Evolutionary conservation across 2,797 vertebrate species (phyloP), one percentile per base, ranked within the genome.

Genomic region (Hoplostethus mediterraneus): DNA sequence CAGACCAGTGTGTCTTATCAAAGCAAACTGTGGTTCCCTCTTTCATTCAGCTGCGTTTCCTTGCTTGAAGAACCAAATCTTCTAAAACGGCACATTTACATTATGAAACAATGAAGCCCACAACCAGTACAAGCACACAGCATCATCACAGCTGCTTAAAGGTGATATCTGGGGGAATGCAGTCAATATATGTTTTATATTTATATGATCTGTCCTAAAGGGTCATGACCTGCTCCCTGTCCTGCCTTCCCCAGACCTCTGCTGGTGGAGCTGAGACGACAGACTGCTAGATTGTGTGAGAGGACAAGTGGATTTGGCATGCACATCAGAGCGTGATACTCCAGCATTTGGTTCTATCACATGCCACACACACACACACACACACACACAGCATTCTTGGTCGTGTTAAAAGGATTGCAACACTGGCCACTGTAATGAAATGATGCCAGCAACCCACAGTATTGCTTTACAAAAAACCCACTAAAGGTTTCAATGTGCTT

Each of bases 281-380:
- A 84, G 88, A 83, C 86, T 87, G 85, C 79, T 85, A 73, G 89
- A 76, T 84, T 91, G 87, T 92, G 90, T 89, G 88, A 93, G 89
- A 89, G 86, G 87, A 93, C 92, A 91, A 91, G 89, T 86, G 89
- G 93, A 93, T 94, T 93, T 91, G 89, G 79, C 90, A 92, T 92
- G 90, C 91, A 92, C 89, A 92, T 93, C 91, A 92, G 92, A 94
- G 91, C 91, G 85, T 93, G 92, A 92, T 92, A 90, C 79, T 81
- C 83, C 81, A 86, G 90, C 86, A 91, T 92, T 83, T 87, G 84
- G 71, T 90, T 85, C 83, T 76, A 87, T 93, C 93, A 92, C 91
- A 94, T 90, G 90, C 89, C 90, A 83, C 87, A 89, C 89, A 88
- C 85, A 31, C 74, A 70, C 72, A 25, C 65, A 49, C 73, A 64